Evolutionary conservation across 1,140 invertebrate genomes (phyloP), one percentile per base, ranked within the genome.

Genomic region (Elymnias hypermnestra): DNA sequence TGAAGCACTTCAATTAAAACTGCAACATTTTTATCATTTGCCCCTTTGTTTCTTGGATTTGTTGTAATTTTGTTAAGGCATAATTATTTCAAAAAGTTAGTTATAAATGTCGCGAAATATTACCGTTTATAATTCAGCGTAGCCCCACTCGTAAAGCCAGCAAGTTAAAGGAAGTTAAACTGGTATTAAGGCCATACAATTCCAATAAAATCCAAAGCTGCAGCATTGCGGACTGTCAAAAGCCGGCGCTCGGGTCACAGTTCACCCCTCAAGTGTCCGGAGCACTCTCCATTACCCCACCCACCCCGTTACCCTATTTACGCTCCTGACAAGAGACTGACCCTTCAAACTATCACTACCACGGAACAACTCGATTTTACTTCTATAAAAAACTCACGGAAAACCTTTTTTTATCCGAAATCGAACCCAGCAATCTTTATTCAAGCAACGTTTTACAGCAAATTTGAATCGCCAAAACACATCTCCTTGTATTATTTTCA

Each of bases 221-320:
- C 47, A 26, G 69, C 69, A 64, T 64, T 79, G 69, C 62, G 65
- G 67, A 70, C 75, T 70, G 75, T 72, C 72, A 79, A 76, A 76
- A 71, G 75, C 71, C 71, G 54, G 58, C 54, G 64, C 48, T 49
- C 53, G 56, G 52, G 57, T 61, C 57, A 41, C 59, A 62, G 43
- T 53, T 61, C 58, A 58, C 64, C 69, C 66, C 66, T 61, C 59
- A 49, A 69, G 63, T 67, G 68, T 69, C 69, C 66, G 53, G 38
- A 55, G 53, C 68, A 68, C 63, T 61, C 61, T 31, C 57, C 47
- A 50, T 50, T 50, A 50, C 47, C 23, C 51, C 53, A 38, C 50
- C 51, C 51, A 42, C 23, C 44, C 33, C 51, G 29, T 18, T 18
- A 49, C 50, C 45, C 51, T 59, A 55, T 46, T 15, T 31, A 55